Conservation (phyloP, 2,113 vertebrate species). For the Hippotragus niger region DNA sequence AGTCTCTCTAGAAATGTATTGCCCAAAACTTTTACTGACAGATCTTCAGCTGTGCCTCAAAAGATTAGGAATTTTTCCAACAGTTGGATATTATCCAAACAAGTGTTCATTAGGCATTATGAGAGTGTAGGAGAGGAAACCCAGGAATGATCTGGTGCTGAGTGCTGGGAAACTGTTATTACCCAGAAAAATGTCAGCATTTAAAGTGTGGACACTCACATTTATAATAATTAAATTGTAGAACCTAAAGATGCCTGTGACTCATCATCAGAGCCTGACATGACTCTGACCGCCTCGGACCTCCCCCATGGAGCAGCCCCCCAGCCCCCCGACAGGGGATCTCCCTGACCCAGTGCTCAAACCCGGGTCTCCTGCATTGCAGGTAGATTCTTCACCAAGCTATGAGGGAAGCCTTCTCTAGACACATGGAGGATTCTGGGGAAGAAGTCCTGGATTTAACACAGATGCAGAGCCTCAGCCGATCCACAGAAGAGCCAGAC, state of each 20-base stretch:
- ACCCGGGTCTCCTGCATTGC: background rate
- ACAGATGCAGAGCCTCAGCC: background rate
- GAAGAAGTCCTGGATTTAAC: background rate
- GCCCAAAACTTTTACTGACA: background rate
- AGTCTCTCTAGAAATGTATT: background rate
- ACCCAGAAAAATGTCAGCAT: background rate
- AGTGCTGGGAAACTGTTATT: background rate
- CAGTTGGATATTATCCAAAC: background rate
- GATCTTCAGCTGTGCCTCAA: background rate
- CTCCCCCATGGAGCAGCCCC: background rate
- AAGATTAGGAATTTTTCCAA: background rate
- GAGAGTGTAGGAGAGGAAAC: background rate
- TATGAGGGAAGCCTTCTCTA: background rate
- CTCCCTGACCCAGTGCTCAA: background rate
- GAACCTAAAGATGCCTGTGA: background rate
- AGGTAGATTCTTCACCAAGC: background rate
- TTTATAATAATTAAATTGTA: background rate
- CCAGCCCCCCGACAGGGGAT: background rate
- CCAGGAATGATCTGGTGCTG: fast-evolving
- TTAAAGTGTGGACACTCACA: background rate
- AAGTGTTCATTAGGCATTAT: fast-evolving
- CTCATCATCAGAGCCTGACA: background rate
- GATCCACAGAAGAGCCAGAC: background rate
- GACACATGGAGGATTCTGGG: background rate
- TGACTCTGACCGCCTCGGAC: background rate